phyloP scores from a whole-genome alignment of 2,797 vertebrate species.

The Peromyscus eremicus region DNA sequence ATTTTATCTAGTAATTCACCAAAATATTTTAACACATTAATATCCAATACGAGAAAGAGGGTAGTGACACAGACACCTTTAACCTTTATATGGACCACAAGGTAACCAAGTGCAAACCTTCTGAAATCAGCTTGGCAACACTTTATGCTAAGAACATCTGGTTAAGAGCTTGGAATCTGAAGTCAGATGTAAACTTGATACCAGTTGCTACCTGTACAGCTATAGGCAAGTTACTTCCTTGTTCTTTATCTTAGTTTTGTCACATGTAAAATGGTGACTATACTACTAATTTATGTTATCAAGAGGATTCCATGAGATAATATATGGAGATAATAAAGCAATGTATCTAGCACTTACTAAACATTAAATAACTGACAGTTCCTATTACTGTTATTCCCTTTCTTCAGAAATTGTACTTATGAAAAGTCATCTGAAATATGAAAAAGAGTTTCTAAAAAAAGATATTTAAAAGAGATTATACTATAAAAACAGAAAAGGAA shows the following conservation, averaged over 20 bases:
- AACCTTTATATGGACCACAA: slow-evolving; percentile 6
- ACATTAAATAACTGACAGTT: slow-evolving; percentile 19
- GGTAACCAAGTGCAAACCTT: slow-evolving; percentile 14
- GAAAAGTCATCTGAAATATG: slow-evolving; percentile 50
- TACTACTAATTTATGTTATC: not conserved
- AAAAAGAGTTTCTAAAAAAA: slow-evolving; percentile 24
- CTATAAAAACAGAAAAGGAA: slow-evolving; percentile 54
- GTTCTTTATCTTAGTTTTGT: slow-evolving; percentile 49
- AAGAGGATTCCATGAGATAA: slow-evolving; percentile 47
- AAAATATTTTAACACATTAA: slow-evolving; percentile 42
- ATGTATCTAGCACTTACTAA: slow-evolving; percentile 57
- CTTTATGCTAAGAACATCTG: not conserved
- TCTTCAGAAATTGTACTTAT: slow-evolving; percentile 57
- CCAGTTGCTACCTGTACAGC: not conserved
- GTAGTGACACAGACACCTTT: not conserved
- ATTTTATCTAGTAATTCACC: slow-evolving; percentile 54
- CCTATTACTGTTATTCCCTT: slow-evolving; percentile 34
- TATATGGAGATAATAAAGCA: slow-evolving; percentile 42
- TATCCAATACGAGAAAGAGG: not conserved
- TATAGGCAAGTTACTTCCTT: slow-evolving; percentile 48
- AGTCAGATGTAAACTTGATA: slow-evolving; percentile 49
- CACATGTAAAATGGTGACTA: slow-evolving; percentile 44
- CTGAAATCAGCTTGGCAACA: slow-evolving; percentile 19
- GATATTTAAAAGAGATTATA: slow-evolving; percentile 44
- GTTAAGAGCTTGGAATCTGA: slow-evolving; percentile 19